These are phyloP conservation scores for Dione juno DNA, from an alignment of 2,888 invertebrate species.

Conservation along the genomic window DNA sequence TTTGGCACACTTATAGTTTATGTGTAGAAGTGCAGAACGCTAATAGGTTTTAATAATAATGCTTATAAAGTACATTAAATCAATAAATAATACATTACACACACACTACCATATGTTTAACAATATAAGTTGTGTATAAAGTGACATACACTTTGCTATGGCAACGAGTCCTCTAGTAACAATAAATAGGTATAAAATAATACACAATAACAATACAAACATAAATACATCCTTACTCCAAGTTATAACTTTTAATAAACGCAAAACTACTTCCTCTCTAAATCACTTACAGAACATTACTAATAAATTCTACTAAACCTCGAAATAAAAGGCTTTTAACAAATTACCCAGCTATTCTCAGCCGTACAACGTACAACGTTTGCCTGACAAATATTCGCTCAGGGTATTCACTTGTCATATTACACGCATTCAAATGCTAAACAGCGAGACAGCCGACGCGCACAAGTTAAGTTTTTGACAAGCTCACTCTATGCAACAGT, in stretches of 20 bases:
- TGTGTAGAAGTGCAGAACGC: too few relatives aligned
- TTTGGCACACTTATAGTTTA: too few relatives aligned
- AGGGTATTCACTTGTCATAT: constrained; percentile 81
- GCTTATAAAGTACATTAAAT: too few relatives aligned
- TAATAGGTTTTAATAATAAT: too few relatives aligned
- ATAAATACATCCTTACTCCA: neutral
- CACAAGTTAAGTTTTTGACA: constrained; percentile 78
- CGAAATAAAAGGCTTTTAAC: constrained; percentile 28
- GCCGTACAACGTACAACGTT: neutral
- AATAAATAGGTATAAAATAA: too few relatives aligned
- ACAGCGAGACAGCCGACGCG: constrained; percentile 75
- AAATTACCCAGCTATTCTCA: constrained; percentile 15
- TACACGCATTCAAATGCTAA: constrained; percentile 78
- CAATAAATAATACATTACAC: too few relatives aligned
- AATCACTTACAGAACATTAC: neutral
- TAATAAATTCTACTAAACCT: constrained; percentile 5
- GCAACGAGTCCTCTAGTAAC: too few relatives aligned
- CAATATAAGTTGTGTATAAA: too few relatives aligned
- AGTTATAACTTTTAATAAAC: neutral
- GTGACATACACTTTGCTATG: too few relatives aligned
- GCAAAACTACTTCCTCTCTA: neutral
- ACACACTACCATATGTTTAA: too few relatives aligned
- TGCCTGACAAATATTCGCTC: constrained; percentile 43
- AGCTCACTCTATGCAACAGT: constrained; percentile 52
- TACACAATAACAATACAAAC: neutral